Evolutionary conservation across 1,140 invertebrate species (phyloP), one percentile per base, ranked within the genome.

Genomic region (Euura lappo): DNA sequence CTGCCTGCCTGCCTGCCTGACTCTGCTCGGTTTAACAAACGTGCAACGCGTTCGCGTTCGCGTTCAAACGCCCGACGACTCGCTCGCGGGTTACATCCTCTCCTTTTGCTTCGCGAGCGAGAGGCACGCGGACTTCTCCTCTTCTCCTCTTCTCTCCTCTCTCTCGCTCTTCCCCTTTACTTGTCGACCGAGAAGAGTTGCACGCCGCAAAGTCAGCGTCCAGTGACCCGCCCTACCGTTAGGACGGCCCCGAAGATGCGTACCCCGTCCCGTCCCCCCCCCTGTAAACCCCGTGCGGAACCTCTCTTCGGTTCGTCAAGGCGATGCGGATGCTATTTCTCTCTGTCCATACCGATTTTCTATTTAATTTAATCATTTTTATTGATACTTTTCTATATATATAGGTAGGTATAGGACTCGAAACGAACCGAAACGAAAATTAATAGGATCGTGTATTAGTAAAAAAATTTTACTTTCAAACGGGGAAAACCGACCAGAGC

Each of bases 161-260:
- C 65, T 68, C 70, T 71, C 68, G 43, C 68, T 70, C 64, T 67
- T 10, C 44, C n/a, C 65, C 10, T 13, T 1, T 28, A 28, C 28
- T 28, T 28, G 28, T 28, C 28, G 60, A 64, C 13, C 10, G 60
- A 10, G 60, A 64, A 10, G 60, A 28, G 28, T 28, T 28, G 28
- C 51, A 5, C 51, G 5, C 51, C 51, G 51, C 51, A 60, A 64
- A 67, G 77, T 80, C 85, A 51, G 86, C 85, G 86, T 88, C 83
- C 86, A 88, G 86, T 88, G 86, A 88, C 86, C 86, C 86, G 86
- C 86, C 86, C 86, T 88, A 88, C 87, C 87, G 87, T 88, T 88
- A 88, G 86, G 85, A 87, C 85, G 86, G 86, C 86, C 86, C 86
- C 86, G 85, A 11, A 82, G 84, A 84, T 84, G 81, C 80, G 74